These are phyloP conservation scores for Papilio glaucus DNA, from an alignment of 1,140 invertebrate genomes.

Conservation along the genomic window DNA sequence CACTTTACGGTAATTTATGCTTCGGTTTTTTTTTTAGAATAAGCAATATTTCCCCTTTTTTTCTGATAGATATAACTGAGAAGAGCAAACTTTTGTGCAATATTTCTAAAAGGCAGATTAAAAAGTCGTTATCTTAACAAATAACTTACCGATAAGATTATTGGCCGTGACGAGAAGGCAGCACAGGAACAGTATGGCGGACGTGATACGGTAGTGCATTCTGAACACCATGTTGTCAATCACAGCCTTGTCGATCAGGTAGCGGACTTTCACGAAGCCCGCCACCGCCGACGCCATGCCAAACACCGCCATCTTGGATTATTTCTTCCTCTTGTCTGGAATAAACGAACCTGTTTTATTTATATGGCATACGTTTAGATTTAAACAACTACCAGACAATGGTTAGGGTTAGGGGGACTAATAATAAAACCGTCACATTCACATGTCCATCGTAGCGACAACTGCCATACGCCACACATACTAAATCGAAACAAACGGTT, in stretches of 20 bases:
- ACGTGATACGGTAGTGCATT: constrained; percentile 94
- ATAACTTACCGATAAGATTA: constrained; percentile 91
- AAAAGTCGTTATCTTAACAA: constrained; percentile 12
- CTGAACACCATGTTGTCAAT: constrained; percentile 96
- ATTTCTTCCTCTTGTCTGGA: constrained; percentile 61
- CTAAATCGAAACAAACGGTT: constrained; percentile 69
- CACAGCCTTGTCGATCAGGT: constrained; percentile 92
- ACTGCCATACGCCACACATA: constrained; percentile 66
- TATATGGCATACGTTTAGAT: constrained; percentile 24
- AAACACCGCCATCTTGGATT: constrained; percentile 89
- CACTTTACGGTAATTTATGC: constrained; percentile 13
- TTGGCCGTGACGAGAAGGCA: constrained; percentile 95
- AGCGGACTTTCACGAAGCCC: constrained; percentile 93
- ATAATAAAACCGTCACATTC: constrained; percentile 58
- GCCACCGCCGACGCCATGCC: constrained; percentile 92
- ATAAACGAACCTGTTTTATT: constrained; percentile 57
- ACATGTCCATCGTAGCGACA: constrained; percentile 52
- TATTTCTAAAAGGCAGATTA: neutral
- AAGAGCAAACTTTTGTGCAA: neutral
- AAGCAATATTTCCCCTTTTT: no score
- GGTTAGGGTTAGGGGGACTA: constrained; percentile 49
- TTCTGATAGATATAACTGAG: no score
- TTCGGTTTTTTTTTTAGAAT: no score
- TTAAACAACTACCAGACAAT: constrained; percentile 41
- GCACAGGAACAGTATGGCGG: constrained; percentile 92